Base-by-base conservation (phyloP, 2,888 invertebrate species). In the Chirona hameri region DNA sequence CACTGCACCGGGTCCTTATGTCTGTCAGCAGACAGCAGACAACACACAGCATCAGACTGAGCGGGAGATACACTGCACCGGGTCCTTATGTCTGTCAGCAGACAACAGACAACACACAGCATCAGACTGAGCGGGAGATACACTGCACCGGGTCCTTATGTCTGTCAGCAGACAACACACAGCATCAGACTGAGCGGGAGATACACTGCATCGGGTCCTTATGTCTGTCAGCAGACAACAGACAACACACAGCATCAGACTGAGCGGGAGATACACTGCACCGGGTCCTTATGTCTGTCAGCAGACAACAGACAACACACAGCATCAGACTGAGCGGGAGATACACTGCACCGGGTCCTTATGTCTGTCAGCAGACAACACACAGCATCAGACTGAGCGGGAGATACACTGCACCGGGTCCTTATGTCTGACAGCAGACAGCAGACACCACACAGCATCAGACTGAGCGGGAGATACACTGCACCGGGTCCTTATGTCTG, bases 71-170 rank as follows among this genome's bases (percentile, higher is more conserved):
- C 97, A 96, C 88, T 99, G 98, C 81, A 99, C 93, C 0, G 97
- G 93, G 90, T 99, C 99, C 88, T 94, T 93, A 87, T 99, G 99
- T 0, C 98, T 99, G 88, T 83, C 52, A 18, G 52, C 52, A 52
- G 39, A 39, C 39, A 39, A 39, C 39, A 39, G n/a, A n/a, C n/a
- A n/a, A n/a, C n/a, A n/a, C 39, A 39, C 85, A 99, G 90, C 87
- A 96, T 94, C 87, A 94, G 94, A 0, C 96, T 94, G 0, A 95
- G 91, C 3, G 99, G 99, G 95, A 91, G 87, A 99, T 90, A 87
- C 97, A 96, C 88, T 99, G 98, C 81, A 99, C 93, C 0, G 97
- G 93, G 90, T 99, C 99, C 88, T 94, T 93, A 87, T 99, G 99
- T 0, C 98, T 99, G 88, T 83, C 82, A n/a, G n/a, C 21, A 39